Evolutionary conservation across 1,140 invertebrate species (phyloP).

Genomic region (Cherax quadricarinatus): DNA sequence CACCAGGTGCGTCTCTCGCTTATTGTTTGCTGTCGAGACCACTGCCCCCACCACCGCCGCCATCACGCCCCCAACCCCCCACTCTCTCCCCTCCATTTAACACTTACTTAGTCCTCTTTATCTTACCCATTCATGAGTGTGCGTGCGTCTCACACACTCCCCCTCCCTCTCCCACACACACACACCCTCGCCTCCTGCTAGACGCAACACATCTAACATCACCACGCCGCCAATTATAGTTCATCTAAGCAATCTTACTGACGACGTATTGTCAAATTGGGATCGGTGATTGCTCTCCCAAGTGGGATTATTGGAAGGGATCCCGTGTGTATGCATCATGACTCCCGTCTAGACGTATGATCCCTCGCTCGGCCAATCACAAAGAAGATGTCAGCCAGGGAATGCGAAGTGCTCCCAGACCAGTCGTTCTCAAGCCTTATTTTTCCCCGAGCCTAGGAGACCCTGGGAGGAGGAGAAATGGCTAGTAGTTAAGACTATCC

Average conservation of each 20-base stretch:
- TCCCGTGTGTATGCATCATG: not conserved
- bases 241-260: not conserved
- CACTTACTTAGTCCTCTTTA: constrained; percentile 17
- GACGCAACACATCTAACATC: not conserved
- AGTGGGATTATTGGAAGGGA: not conserved
- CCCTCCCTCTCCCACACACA: not conserved
- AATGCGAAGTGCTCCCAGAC: constrained; percentile 1
- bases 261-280: not conserved
- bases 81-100: not conserved
- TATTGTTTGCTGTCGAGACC: constrained; percentile 3
- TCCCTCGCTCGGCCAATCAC: constrained; percentile 7
- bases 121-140: not conserved
- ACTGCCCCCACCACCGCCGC: not conserved
- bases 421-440: not conserved
- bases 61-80: not conserved
- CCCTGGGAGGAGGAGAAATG: not conserved
- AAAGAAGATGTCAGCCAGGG: not conserved
- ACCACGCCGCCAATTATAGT: not conserved
- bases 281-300: not conserved
- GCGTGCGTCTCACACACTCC: not conserved
- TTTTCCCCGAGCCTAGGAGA: not conserved
- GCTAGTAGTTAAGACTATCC: not conserved
- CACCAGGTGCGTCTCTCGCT: not conserved
- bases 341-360: constrained; percentile 16
- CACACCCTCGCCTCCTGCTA: not conserved